Base-by-base conservation (phyloP, 2,797 vertebrate species). In the Moxostoma hubbsi region DNA sequence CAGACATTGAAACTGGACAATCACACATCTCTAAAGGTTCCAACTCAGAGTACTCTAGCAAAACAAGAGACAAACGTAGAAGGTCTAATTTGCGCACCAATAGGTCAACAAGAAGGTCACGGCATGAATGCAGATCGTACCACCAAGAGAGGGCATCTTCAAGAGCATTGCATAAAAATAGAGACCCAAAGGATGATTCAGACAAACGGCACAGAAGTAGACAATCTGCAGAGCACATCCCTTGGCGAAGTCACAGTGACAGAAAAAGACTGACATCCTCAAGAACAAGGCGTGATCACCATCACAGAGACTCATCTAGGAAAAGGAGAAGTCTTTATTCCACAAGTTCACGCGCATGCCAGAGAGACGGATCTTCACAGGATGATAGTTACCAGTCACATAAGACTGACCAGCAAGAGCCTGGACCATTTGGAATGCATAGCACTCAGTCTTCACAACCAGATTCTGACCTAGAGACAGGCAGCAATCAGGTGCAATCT, bases 381-480 rank as follows among this genome's bases (percentile, higher is more conserved):
- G 85, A 84, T 80, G 91, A 92, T 62, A 89, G 85, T 58, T 89
- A 90, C n/a, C 86, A 86, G 80, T 90, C 90, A 78, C 88, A 82
- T 53, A 90, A 92, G 78, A 90, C 88, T 85, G 58, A 73, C 59
- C 87, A 86, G 84, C 80, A 91, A 89, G 73, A 83, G 81, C 9
- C 85, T 83, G 11, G 75, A 75, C 72, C 89, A 71, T 10, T 9
- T 5, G 16, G 51, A 3, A 61, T 36, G 24, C 24, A 55, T 8
- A 72, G 9, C 13, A 16, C 54, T 7, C 59, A 80, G 9, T 7
- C 64, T 15, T 53, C 36, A 16, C n/a, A 55, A 1, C 46, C 13
- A 24, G n/a, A 58, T 4, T 36, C 46, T 73, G 59, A 65, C 5
- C 49, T 13, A 6, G 8, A 9, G 24, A 9, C 51, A 12, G n/a